phyloP scores from a whole-genome alignment of 2,888 invertebrate species.

The Drosophila kokeensis region DNA sequence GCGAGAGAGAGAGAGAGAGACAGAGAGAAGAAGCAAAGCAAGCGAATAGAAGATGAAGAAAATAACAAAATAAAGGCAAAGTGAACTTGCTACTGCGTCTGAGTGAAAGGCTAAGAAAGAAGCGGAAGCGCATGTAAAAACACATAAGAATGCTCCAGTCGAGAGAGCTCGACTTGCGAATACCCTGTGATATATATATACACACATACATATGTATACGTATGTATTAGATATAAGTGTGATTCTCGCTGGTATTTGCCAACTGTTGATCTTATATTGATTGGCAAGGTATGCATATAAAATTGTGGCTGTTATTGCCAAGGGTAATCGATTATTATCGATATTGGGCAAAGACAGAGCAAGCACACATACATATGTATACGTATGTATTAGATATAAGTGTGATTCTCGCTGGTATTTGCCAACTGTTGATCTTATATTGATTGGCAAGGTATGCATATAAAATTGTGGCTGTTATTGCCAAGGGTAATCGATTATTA shows the following conservation, averaged over 20 bases:
- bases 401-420: neutral
- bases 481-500: neutral
- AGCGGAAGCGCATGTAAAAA: slow-evolving; percentile 23
- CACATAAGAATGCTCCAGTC: neutral
- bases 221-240: neutral
- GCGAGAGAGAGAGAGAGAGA: neutral
- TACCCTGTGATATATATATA: neutral
- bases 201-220: neutral
- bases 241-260: neutral
- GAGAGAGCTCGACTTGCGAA: neutral
- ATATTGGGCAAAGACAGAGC: too few species aligned
- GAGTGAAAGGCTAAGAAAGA: slow-evolving; percentile 28
- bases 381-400: neutral
- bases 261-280: neutral
- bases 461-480: neutral
- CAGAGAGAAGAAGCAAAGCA: slow-evolving; percentile 33
- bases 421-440: neutral
- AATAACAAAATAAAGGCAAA: neutral
- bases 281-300: neutral
- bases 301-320: neutral
- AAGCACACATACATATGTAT: neutral
- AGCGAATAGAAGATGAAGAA: neutral
- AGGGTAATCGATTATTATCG: neutral
- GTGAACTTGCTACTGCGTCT: neutral
- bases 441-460: neutral